Base-by-base conservation (phyloP, 2,888 invertebrate species). In the Trissolcus japonicus region DNA sequence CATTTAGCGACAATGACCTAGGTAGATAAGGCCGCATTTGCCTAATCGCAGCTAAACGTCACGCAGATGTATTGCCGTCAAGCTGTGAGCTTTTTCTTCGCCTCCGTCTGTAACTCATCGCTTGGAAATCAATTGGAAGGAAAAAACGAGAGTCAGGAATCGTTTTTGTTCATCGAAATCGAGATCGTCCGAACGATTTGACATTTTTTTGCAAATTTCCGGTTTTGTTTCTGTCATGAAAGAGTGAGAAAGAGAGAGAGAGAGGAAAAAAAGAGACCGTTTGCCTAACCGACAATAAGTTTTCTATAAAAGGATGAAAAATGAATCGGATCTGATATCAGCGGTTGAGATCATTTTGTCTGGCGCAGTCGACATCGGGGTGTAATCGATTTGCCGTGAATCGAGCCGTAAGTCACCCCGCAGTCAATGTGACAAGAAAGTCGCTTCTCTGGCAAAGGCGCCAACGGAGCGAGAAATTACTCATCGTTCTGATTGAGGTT, bases 401-500 rank as follows among this genome's bases (percentile, higher is more conserved):
- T 83, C 86, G 85, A 87, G 86, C 86, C 88, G 89, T 88, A 85
- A 89, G 86, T 88, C 84, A 85, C 81, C 82, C 84, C 80, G 83
- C 83, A 85, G 85, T 87, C 86, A 77, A 83, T 86, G 87, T 86
- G 87, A 88, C 88, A 87, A 88, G 88, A 88, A 88, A 88, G 86
- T 86, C 86, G 85, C 84, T 80, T 71, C 80, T 62, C 61, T 76
- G 79, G 86, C 86, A 88, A 88, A 88, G 87, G 87, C 88, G 86
- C 86, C 88, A 89, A 80, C 88, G 85, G 82, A 89, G 85, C 89
- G 89, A 86, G 89, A 89, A 89, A 89, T 89, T 89, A 89, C 89
- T 88, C 88, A 88, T 88, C 89, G 88, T 88, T 88, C 87, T 88
- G 89, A 89, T 89, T 89, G 89, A 88, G 88, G 88, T 89, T 89